A percentile compares a stretch with the other conserved stretches of the same genome.
Conservation (phyloP, 2,113 vertebrate species). For the Cygnus buccinator region DNA sequence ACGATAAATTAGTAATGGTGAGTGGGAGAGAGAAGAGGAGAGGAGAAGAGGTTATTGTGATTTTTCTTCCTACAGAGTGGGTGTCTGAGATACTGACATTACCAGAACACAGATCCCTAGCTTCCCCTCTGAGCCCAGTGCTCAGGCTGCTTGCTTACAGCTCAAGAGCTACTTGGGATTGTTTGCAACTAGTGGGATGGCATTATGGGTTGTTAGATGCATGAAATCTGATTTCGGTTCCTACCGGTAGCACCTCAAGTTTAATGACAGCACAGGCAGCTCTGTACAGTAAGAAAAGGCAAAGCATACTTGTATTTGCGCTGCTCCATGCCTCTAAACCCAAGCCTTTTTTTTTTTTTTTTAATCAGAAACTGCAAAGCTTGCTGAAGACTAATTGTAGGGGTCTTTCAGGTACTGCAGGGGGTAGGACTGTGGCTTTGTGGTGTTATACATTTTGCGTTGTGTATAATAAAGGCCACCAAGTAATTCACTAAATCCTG, state of each 20-base stretch:
- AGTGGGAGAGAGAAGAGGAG: slow-evolving; percentile 25
- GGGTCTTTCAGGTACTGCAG: not conserved
- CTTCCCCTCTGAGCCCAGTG: not conserved
- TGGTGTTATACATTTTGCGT: not conserved
- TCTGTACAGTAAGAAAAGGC: not conserved
- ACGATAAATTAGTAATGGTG: slow-evolving; percentile 60
- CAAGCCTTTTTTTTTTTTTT: not conserved
- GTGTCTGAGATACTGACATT: not conserved
- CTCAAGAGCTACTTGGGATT: not conserved
- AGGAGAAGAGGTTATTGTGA: slow-evolving; percentile 4
- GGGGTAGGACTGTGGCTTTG: not conserved
- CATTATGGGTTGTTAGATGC: not conserved
- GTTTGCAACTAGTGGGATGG: not conserved
- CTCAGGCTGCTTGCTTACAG: not conserved
- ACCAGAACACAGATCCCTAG: slow-evolving; percentile 10
- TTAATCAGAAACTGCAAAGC: not conserved
- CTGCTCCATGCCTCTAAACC: not conserved
- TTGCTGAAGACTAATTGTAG: not conserved
- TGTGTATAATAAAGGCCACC: not conserved
- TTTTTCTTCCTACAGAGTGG: slow-evolving; percentile 9
- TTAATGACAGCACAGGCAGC: not conserved
- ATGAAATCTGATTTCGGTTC: slow-evolving; percentile 25
- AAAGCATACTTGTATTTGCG: not conserved
- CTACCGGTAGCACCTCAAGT: not conserved
- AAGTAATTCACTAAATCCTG: not conserved